Base-by-base conservation (phyloP, 2,888 invertebrate genomes). In the Erannis defoliaria region DNA sequence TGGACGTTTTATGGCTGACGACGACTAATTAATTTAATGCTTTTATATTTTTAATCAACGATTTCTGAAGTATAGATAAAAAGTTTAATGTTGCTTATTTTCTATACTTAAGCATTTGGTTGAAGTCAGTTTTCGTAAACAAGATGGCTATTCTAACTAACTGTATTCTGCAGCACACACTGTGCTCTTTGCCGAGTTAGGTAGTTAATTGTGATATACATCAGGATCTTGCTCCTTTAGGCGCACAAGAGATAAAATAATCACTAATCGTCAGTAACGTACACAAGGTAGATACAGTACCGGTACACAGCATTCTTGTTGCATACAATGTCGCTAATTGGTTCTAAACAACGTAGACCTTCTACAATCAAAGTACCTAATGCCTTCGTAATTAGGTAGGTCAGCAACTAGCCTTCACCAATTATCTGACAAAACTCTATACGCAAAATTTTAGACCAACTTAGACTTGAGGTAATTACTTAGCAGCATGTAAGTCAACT, bases 341-440 rank as follows among this genome's bases (percentile, higher is more conserved):
- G n/a, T 14, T 9, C 42, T 43, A 42, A 54, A 54, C 42, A 33
- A 42, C 8, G 19, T 43, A 43, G 53, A 21, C 53, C 53, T 50
- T 33, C 42, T 38, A 26, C 50, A 10, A 21, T 38, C 37, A 26
- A 50, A 26, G 14, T n/a, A n/a, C n/a, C n/a, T n/a, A n/a, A n/a
- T 31, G 31, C 18, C 18, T 18, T 46, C 29, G 14, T 46, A 31
- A 31, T 46, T 18, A 16, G 46, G 31, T 14, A 46, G 31, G 46
- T 46, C 16, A 19, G 16, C 31, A 10, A 3, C 16, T 18, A 18
- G 8, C 31, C 45, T 29, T 45, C 29, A 14, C 0, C n/a, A 29
- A 9, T 8, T 33, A 33, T 33, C 33, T n/a, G 5, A 6, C 26
- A 1, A 0, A 26, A 26, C 26, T n/a, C n/a, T n/a, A 26, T 26